These are phyloP conservation scores for Microcebus griseorufus DNA, from an alignment of 2,113 vertebrate genomes.

Conservation along the genomic window DNA sequence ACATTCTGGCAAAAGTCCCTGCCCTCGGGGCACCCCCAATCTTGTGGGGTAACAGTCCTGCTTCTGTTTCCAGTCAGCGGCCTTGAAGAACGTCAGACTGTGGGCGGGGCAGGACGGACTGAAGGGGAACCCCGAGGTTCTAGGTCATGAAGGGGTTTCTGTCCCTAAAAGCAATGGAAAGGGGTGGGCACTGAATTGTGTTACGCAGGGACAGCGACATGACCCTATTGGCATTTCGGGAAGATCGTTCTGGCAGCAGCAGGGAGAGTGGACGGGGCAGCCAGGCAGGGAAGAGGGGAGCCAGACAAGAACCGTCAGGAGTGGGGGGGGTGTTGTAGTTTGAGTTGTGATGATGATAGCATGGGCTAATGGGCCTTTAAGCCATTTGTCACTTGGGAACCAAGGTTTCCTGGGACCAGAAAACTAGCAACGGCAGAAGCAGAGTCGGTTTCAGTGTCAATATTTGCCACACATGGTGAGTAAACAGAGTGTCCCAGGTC, in stretches of 20 bases:
- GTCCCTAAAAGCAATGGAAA: neutral
- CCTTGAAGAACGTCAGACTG: neutral
- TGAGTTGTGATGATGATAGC: neutral
- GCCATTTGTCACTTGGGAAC: constrained; percentile 25
- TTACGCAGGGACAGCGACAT: too few species aligned
- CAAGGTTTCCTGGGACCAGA: constrained; percentile 48
- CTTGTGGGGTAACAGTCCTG: neutral
- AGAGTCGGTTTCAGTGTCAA: constrained; percentile 22
- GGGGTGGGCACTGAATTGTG: neutral
- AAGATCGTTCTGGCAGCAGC: too few species aligned
- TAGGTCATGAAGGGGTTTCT: too few species aligned
- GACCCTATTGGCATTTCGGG: too few species aligned
- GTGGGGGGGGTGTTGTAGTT: neutral
- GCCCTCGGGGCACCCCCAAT: neutral
- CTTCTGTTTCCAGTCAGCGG: neutral
- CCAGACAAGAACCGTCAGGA: neutral
- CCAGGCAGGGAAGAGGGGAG: too few species aligned
- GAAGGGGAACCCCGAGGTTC: neutral
- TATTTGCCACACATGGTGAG: constrained; percentile 34
- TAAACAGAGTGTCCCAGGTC: constrained; percentile 7
- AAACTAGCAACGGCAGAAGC: constrained; percentile 15
- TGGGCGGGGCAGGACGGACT: neutral
- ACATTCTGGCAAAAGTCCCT: neutral
- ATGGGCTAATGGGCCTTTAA: neutral
- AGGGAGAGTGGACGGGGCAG: too few species aligned